Evolutionary conservation across 2,113 vertebrate genomes (phyloP).

Genomic region (Dromas ardeola): DNA sequence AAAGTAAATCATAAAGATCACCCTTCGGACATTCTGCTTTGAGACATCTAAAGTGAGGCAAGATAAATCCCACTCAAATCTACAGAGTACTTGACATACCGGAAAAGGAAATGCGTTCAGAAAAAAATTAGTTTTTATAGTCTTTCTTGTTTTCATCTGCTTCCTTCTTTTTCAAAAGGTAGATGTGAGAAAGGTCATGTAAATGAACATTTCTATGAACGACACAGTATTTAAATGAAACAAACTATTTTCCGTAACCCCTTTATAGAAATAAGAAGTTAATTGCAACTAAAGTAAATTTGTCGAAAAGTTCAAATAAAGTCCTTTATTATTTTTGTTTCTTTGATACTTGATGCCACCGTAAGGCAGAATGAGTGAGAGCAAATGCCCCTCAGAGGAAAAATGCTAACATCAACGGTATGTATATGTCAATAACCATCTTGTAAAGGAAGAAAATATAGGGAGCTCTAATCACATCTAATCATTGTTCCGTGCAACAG

Average conservation of each 20-base stretch:
- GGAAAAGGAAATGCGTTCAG: not conserved
- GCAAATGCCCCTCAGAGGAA: not conserved
- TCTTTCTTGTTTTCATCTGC: not conserved
- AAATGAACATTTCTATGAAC: not conserved
- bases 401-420: constrained; percentile 7
- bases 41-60: not conserved
- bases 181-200: not conserved
- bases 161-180: not conserved
- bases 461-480: not conserved
- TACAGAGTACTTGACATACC: not conserved
- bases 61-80: not conserved
- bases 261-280: not conserved
- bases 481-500: not conserved
- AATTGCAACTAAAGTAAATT: not conserved
- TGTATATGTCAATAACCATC: not conserved
- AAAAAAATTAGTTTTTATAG: not conserved
- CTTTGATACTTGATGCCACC: not conserved
- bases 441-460: not conserved
- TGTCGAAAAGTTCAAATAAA: not conserved
- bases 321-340: not conserved
- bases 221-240: not conserved
- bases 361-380: not conserved
- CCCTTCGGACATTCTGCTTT: not conserved
- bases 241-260: not conserved
- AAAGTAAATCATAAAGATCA: not conserved